Percentiles rank a stretch among this genome's conserved stretches.
Conservation (phyloP, 2,797 vertebrate genomes). For the Steatocranus sp. region DNA sequence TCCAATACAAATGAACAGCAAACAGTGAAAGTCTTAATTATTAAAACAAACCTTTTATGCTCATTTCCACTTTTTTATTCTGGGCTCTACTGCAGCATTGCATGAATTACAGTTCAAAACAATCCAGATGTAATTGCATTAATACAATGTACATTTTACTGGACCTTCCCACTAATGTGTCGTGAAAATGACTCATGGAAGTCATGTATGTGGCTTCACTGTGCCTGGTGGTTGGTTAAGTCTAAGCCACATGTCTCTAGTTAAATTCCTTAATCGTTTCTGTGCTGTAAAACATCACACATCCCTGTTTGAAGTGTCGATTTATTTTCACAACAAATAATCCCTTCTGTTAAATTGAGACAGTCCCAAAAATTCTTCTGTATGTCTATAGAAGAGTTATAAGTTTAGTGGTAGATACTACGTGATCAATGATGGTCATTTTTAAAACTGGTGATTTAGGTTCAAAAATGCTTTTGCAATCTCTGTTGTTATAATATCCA, state of each 20-base stretch:
- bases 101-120: not conserved
- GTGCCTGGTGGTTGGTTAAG: not conserved
- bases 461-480: rapidly evolving
- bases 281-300: not conserved
- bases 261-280: not conserved
- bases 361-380: not conserved
- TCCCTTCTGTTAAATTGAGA: not conserved
- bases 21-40: not conserved
- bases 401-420: not conserved
- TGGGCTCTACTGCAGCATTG: not conserved
- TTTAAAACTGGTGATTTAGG: not conserved
- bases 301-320: not conserved
- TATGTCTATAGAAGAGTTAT: not conserved
- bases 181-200: not conserved
- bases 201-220: not conserved
- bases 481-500: not conserved
- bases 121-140: not conserved
- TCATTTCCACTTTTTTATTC: not conserved
- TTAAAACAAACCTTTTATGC: not conserved
- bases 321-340: not conserved
- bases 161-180: not conserved
- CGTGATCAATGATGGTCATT: not conserved
- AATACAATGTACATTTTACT: not conserved
- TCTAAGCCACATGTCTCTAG: rapidly evolving
- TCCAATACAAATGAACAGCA: rapidly evolving